These are phyloP conservation scores for Trichonephila inaurata DNA, from an alignment of 1,140 invertebrate species.

Conservation along the genomic window DNA sequence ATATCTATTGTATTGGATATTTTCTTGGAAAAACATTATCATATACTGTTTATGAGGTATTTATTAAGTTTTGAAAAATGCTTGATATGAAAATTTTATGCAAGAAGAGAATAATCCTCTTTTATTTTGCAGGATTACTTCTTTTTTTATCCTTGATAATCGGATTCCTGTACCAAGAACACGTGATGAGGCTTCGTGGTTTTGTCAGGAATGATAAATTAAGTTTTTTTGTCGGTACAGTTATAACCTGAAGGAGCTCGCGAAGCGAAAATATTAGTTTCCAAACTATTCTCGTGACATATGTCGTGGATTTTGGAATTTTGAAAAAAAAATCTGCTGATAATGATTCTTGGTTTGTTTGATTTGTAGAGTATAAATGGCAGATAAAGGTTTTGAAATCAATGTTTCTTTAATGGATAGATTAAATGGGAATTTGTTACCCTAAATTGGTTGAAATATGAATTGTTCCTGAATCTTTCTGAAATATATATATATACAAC, in stretches of 20 bases:
- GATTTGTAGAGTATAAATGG: not conserved
- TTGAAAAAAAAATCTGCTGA: not conserved
- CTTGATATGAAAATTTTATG: conserved; percentile 22
- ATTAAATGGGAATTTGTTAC: too few species aligned
- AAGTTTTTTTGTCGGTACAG: not conserved
- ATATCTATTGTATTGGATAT: not conserved
- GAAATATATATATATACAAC: not conserved
- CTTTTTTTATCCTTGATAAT: not conserved
- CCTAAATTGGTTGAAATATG: too few species aligned
- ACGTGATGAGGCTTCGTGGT: not conserved
- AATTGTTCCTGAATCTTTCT: not conserved
- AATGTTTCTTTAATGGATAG: not conserved
- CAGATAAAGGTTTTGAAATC: not conserved
- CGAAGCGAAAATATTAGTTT: not conserved
- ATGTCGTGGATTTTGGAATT: not conserved
- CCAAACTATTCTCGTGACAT: not conserved
- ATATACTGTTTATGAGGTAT: not conserved
- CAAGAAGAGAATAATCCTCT: not conserved
- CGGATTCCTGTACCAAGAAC: not conserved
- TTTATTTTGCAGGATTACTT: not conserved
- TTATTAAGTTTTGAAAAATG: not conserved
- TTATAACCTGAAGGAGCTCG: not conserved
- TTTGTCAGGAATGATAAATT: not conserved
- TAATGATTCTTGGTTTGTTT: not conserved
- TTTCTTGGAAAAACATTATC: conserved; percentile 3